Percentiles rank a stretch among this genome's conserved stretches.
These are phyloP conservation scores for Tamandua tetradactyla DNA, from an alignment of 2,797 vertebrate genomes.

Conservation along the genomic window DNA sequence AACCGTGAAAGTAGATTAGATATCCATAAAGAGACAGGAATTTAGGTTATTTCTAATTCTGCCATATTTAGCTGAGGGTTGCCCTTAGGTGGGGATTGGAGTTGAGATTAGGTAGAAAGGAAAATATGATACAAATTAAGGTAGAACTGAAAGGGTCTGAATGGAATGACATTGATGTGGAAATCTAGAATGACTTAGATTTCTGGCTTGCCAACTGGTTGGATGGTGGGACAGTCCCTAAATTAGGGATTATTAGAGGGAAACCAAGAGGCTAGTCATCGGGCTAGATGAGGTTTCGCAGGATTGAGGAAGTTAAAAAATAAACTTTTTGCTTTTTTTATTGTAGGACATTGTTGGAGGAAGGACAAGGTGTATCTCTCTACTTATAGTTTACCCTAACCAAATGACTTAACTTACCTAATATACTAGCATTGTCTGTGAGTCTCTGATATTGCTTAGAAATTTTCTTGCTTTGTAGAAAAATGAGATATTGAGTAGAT, in stretches of 20 bases:
- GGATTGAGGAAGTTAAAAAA: neutral
- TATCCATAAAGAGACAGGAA: neutral
- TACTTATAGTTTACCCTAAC: no score
- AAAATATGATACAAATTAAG: neutral
- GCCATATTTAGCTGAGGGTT: neutral
- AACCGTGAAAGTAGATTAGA: neutral
- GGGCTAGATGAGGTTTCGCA: neutral
- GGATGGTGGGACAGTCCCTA: neutral
- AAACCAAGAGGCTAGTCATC: neutral
- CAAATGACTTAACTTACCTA: neutral
- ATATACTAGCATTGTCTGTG: neutral
- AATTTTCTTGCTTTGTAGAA: slow-evolving; percentile 26
- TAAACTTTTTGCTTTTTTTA: neutral
- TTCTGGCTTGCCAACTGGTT: neutral
- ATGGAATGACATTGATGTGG: neutral
- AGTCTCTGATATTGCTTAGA: neutral
- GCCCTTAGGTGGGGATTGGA: neutral
- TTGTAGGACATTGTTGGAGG: neutral
- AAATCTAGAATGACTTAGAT: neutral
- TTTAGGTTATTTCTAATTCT: neutral
- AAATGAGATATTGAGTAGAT: neutral
- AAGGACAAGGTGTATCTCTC: neutral
- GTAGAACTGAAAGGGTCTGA: neutral
- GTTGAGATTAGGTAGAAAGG: neutral
- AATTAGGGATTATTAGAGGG: neutral